These are phyloP conservation scores for Drosophila acutilabella DNA, from an alignment of 2,888 invertebrate species.

Conservation along the genomic window DNA sequence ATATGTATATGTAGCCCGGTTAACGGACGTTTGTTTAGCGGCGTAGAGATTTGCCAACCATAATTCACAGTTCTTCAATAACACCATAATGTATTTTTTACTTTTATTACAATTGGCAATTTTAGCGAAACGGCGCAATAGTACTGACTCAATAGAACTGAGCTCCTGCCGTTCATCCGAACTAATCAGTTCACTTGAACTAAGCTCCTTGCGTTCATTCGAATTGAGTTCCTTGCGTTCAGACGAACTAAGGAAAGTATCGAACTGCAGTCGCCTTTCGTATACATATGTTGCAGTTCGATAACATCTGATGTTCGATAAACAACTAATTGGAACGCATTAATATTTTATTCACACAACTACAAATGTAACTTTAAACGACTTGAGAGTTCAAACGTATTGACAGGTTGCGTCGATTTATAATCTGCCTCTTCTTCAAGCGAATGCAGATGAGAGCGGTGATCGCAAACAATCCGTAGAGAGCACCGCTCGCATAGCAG, in stretches of 20 bases:
- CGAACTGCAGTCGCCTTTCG: neutral
- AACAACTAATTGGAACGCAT: neutral
- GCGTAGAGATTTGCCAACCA: neutral
- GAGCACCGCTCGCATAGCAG: slow-evolving; percentile 38
- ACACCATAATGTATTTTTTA: too few relatives aligned
- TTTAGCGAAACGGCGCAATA: too few relatives aligned
- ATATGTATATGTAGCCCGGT: neutral
- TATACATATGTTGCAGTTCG: neutral
- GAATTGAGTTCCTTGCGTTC: too few relatives aligned
- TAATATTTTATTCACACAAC: neutral
- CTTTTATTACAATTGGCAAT: too few relatives aligned
- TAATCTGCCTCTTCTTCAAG: slow-evolving; percentile 10
- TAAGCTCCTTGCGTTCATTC: too few relatives aligned
- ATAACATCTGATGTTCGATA: neutral
- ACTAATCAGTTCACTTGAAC: too few relatives aligned
- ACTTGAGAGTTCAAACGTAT: neutral
- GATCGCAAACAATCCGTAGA: slow-evolving; percentile 35
- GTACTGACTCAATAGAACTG: too few relatives aligned
- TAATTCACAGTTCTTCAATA: too few relatives aligned
- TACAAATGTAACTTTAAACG: neutral
- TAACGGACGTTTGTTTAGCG: neutral
- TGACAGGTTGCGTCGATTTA: neutral
- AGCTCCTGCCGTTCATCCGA: too few relatives aligned
- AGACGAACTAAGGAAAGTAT: too few relatives aligned
- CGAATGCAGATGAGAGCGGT: slow-evolving; percentile 18